A percentile compares a stretch with the other conserved stretches of the same genome.
Conservation (phyloP, 2,113 vertebrate genomes). For the Dendrocopos noguchii region DNA sequence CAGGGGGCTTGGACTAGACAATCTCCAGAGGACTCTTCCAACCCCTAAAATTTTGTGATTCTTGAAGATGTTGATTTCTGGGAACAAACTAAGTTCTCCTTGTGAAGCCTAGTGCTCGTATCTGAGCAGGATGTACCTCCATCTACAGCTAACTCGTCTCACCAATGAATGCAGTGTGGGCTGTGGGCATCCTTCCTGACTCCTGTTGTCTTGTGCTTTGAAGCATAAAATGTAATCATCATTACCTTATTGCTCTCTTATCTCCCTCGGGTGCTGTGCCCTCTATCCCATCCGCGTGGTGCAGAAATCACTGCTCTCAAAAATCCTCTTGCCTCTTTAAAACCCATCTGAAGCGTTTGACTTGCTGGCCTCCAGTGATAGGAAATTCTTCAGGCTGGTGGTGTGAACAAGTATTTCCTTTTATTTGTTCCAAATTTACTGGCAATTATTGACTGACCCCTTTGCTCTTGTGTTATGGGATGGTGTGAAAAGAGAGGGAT, state of each 20-base stretch:
- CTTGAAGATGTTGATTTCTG: background rate
- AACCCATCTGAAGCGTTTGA: background rate
- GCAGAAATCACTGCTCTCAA: background rate
- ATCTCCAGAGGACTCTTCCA: no score
- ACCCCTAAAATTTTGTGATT: no score
- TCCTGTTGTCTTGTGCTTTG: background rate
- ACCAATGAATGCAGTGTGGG: rapidly evolving
- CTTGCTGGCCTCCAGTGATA: background rate
- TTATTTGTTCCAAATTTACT: constrained; percentile 32
- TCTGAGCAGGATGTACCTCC: background rate
- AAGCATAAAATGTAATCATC: constrained; percentile 50
- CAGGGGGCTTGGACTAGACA: no score
- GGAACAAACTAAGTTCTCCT: background rate
- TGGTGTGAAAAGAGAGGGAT: constrained; percentile 33
- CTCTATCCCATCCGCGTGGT: background rate
- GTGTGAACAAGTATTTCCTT: constrained; percentile 27
- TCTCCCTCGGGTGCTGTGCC: constrained; percentile 34
- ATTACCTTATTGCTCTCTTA: constrained; percentile 26
- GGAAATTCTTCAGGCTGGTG: constrained; percentile 9
- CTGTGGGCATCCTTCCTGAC: background rate
- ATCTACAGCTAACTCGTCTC: background rate
- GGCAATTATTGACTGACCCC: constrained; percentile 53
- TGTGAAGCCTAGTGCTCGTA: background rate
- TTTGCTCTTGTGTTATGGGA: constrained; percentile 35
- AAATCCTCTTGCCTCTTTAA: background rate